Conservation (phyloP, 35 echinoderm and acorn worm species). For the Lytechinus variegatus region DNA sequence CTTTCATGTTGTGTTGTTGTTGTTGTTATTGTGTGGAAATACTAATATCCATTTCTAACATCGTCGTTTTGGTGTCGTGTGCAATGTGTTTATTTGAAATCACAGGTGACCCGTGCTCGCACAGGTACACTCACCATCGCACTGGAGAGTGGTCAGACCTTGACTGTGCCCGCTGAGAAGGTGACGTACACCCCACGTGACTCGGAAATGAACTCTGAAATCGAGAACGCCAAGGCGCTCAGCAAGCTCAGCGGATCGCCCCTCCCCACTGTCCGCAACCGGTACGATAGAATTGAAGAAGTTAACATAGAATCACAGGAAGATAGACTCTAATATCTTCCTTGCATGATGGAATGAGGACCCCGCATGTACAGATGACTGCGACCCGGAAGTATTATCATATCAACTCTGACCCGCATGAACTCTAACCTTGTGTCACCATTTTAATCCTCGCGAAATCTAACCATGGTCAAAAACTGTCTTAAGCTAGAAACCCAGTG, state of each 20-base stretch:
- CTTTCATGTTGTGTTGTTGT: background rate
- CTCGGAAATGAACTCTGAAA: conserved; percentile 6
- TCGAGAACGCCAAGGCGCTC: conserved; percentile 54
- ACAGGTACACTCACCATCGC: conserved; percentile 85
- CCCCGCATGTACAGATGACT: background rate
- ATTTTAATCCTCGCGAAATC: background rate
- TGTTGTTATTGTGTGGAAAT: background rate
- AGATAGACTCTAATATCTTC: background rate
- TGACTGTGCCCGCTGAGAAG: conserved; percentile 81
- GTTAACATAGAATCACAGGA: background rate
- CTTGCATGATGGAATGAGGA: background rate
- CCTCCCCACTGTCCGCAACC: conserved; percentile 10
- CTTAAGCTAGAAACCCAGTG: background rate
- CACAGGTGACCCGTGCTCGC: conserved; percentile 73
- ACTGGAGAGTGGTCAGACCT: conserved; percentile 78
- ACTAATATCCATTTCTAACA: background rate
- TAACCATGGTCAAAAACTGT: background rate
- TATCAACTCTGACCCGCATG: background rate
- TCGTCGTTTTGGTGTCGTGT: background rate
- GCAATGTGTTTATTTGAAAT: background rate
- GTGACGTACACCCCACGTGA: conserved; percentile 72
- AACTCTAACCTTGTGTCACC: background rate
- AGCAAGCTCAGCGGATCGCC: conserved; percentile 53
- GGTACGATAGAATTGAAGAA: background rate
- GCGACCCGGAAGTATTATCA: background rate